Percentiles rank a stretch among this genome's conserved stretches.
phyloP scores from a whole-genome alignment of 2,113 vertebrate genomes.

The pig (Sus scrofa) region DNA sequence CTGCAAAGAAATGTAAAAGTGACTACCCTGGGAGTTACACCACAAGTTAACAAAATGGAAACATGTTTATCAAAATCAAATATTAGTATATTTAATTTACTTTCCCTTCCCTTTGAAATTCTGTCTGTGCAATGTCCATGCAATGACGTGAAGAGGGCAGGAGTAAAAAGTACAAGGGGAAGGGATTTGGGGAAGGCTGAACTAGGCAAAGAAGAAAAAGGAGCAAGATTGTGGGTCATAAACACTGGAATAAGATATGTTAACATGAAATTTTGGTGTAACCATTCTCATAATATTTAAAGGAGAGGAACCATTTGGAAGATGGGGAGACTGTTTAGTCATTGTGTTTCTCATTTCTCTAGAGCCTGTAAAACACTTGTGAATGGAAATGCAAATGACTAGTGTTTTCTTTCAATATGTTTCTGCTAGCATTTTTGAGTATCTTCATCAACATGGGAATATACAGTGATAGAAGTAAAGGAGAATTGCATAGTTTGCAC shows the following conservation, averaged over 20 bases:
- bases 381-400: not conserved
- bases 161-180: not conserved
- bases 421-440: not conserved
- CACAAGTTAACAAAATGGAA: not conserved
- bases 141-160: not conserved
- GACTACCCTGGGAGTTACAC: not conserved
- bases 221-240: not conserved
- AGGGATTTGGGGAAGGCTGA: not conserved
- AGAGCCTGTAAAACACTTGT: not conserved
- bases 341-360: not conserved
- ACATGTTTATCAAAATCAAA: not conserved
- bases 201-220: not conserved
- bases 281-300: not conserved
- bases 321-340: not conserved
- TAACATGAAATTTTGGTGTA: not conserved
- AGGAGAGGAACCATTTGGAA: not conserved
- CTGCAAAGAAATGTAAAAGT: not conserved
- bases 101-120: constrained; percentile 53
- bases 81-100: not conserved
- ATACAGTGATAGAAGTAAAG: not conserved
- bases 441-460: not conserved
- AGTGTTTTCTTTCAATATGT: not conserved
- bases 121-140: not conserved
- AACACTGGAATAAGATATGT: not conserved
- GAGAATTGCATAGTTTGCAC: constrained; percentile 9